A percentile compares a stretch with the other conserved stretches of the same genome.
Conservation (phyloP, 1,140 invertebrate species). For the Babylonia areolata region DNA sequence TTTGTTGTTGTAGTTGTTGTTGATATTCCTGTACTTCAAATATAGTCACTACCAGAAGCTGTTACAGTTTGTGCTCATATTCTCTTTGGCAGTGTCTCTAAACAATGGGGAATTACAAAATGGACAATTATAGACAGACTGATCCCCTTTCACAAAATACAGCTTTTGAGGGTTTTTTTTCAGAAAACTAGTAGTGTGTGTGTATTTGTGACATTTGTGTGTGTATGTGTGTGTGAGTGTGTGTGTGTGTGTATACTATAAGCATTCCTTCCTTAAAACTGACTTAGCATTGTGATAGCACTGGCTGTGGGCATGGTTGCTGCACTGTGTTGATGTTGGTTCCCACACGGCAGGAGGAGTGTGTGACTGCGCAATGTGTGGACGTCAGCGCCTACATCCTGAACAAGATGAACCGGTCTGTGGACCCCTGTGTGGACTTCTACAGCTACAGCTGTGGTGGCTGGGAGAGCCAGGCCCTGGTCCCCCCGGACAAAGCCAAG, state of each 20-base stretch:
- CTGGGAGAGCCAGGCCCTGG: constrained; percentile 49
- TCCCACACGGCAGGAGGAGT: constrained; percentile 42
- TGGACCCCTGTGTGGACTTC: constrained; percentile 95
- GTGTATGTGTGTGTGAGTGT: no score
- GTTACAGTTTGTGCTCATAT: not conserved
- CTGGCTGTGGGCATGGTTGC: no score
- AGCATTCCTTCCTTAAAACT: no score
- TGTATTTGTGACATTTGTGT: no score
- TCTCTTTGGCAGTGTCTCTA: not conserved
- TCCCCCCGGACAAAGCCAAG: constrained; percentile 52
- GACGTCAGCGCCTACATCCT: constrained; percentile 70
- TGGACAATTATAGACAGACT: no score
- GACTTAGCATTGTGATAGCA: not conserved
- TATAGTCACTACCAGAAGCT: not conserved
- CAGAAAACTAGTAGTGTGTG: no score
- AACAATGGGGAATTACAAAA: no score
- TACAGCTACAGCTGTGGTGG: constrained; percentile 91
- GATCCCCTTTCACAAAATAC: no score
- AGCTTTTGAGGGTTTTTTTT: no score
- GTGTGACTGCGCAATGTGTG: constrained; percentile 55
- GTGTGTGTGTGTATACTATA: not conserved
- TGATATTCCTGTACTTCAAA: not conserved
- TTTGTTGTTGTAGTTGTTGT: not conserved
- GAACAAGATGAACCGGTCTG: constrained; percentile 76
- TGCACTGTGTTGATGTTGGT: not conserved